Base-by-base conservation (phyloP, 1,140 invertebrate species). In the Diorhabda carinulata region DNA sequence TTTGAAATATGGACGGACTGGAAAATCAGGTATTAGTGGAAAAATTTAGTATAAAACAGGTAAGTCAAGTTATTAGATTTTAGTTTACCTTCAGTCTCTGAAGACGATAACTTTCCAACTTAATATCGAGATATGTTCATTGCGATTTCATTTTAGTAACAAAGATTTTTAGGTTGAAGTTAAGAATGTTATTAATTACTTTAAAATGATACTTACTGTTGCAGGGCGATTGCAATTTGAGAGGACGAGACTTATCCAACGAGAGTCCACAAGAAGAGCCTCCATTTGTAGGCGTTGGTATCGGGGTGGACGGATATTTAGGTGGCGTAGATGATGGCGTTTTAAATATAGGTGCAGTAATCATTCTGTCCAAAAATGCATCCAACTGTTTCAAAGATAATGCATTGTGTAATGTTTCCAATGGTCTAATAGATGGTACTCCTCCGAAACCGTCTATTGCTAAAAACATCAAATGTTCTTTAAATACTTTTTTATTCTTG, bases 361-460 rank as follows among this genome's bases (percentile, higher is more conserved):
- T 93, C 86, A 95, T 93, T 73, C 89, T 87, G 74, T 93, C 91
- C 74, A 98, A 82, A 80, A 97, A 98, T 3, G 83, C 83, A 79
- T 97, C 95, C 72, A 98, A 81, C 79, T 98, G 94, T 52, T 90
- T 88, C 72, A 98, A 84, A 43, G 95, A 98, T 69, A 98, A 82
- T 43, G 95, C 93, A 83, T 98, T 98, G 83, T 98, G 96, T 45
- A 98, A 83, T 3, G 97, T 98, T 83, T 98, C 96, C 77, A 98
- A 80, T 1, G 96, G 95, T 61, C 95, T 87, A 72, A 98, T 96
- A 1, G 94, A 90, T 52, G 96, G 96, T 59, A 98, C 95, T 73
- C 94, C 92, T 43, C 91, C 92, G 79, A 92, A 93, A 56, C 91
- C 92, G 82, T 92, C 91, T 75, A 92, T 87, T 56, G 87, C 89